These are phyloP conservation scores for Chromoteleia sp. DNA, from an alignment of 2,888 invertebrate species.

Conservation along the genomic window DNA sequence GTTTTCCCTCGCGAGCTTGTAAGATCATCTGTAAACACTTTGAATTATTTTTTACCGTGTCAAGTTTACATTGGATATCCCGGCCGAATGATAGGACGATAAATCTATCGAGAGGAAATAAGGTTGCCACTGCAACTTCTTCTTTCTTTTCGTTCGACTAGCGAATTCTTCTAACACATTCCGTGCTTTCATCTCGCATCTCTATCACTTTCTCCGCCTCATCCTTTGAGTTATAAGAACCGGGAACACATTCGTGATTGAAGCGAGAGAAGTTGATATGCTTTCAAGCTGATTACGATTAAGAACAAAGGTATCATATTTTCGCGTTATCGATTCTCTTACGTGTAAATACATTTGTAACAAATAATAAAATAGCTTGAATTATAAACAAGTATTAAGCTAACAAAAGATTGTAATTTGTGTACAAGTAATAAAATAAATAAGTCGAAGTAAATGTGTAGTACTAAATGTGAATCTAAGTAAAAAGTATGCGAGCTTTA, in stretches of 20 bases:
- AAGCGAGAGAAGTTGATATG: conserved; percentile 44
- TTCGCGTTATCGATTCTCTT: conserved; percentile 9
- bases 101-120: conserved; percentile 73
- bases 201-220: conserved; percentile 26
- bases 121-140: conserved; percentile 70
- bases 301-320: conserved; percentile 39
- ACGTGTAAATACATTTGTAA: too few relatives aligned
- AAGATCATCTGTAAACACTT: conserved; percentile 47
- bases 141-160: conserved; percentile 52
- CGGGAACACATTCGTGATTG: conserved; percentile 23
- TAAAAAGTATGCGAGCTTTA: too few relatives aligned
- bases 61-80: conserved; percentile 69
- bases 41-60: conserved; percentile 49
- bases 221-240: conserved; percentile 15
- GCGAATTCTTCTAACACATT: conserved; percentile 52
- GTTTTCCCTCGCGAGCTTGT: conserved; percentile 14
- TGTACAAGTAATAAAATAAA: too few relatives aligned
- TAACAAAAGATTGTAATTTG: too few relatives aligned
- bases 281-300: conserved; percentile 70
- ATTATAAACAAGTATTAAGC: too few relatives aligned
- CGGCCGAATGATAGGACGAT: conserved; percentile 70
- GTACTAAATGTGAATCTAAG: too few relatives aligned
- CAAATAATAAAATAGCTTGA: too few relatives aligned
- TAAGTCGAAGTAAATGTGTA: too few relatives aligned
- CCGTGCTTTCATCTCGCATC: conserved; percentile 44